Evolutionary conservation across 2,113 vertebrate species (phyloP).

Genomic region (Planiliza haematocheilus): DNA sequence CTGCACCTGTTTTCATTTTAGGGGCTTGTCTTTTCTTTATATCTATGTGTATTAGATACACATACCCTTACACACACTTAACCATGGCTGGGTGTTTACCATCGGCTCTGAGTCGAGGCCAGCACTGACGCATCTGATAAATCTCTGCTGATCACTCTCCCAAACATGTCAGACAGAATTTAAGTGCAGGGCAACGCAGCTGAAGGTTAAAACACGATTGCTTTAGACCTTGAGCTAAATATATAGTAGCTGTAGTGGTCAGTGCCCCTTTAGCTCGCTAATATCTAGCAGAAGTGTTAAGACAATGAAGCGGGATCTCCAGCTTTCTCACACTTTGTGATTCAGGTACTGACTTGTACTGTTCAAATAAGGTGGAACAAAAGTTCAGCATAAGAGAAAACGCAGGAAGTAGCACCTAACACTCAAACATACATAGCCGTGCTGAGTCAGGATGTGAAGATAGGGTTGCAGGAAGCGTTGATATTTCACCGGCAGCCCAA

Average conservation of each 20-base stretch:
- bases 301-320: neutral
- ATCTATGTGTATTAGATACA: neutral
- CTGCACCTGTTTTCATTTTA: slow-evolving; percentile 24
- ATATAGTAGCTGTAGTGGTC: neutral
- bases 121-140: neutral
- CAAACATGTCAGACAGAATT: neutral
- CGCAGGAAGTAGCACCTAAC: neutral
- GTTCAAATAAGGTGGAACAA: neutral
- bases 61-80: slow-evolving; percentile 8
- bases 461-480: neutral
- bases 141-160: neutral
- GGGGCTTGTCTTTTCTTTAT: slow-evolving; percentile 1
- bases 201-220: slow-evolving; percentile 20
- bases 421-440: too few relatives aligned
- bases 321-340: neutral
- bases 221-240: neutral
- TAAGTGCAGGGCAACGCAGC: neutral
- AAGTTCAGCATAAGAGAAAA: slow-evolving; percentile 4
- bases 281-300: too few relatives aligned
- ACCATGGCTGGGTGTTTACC: slow-evolving; percentile 25
- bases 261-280: neutral
- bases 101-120: slow-evolving; percentile 9
- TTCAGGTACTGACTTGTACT: neutral
- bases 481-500: neutral
- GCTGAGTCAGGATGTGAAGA: neutral